phyloP scores from a whole-genome alignment of 2,797 vertebrate species.

The Pampus argenteus region DNA sequence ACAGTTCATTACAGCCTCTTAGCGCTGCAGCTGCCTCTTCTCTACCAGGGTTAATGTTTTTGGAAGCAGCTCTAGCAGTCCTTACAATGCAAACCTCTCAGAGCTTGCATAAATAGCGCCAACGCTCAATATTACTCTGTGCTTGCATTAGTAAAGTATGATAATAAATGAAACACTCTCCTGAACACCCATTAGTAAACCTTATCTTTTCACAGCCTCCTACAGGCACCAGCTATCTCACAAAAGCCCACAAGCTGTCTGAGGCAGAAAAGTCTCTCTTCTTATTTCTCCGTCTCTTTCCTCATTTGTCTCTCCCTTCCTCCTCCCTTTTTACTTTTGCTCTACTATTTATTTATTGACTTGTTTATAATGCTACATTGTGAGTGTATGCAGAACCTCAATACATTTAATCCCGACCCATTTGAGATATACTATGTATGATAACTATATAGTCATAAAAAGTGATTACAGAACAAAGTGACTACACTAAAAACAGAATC shows the following conservation, averaged over 20 bases:
- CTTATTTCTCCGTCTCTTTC: slow-evolving; percentile 46
- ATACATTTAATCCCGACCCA: neutral
- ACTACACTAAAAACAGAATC: neutral
- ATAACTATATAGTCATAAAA: neutral
- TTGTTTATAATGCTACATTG: slow-evolving; percentile 26
- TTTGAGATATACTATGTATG: neutral
- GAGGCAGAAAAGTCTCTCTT: slow-evolving; percentile 45
- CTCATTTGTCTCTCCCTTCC: slow-evolving; percentile 42
- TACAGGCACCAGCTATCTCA: slow-evolving; percentile 65
- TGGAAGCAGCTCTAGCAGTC: slow-evolving; percentile 47
- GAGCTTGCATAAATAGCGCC: slow-evolving; percentile 53
- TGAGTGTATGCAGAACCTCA: slow-evolving; percentile 5
- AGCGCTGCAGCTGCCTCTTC: slow-evolving; percentile 38
- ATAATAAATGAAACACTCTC: slow-evolving; percentile 72
- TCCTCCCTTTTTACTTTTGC: slow-evolving; percentile 35
- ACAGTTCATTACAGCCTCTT: slow-evolving; percentile 43
- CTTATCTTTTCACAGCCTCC: slow-evolving; percentile 76
- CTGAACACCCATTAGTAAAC: slow-evolving; percentile 80
- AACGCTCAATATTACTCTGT: slow-evolving; percentile 47
- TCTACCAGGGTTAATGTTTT: slow-evolving; percentile 40
- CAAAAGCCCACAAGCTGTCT: slow-evolving; percentile 64
- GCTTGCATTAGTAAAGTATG: slow-evolving; percentile 69
- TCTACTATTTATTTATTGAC: slow-evolving; percentile 50
- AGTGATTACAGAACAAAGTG: neutral
- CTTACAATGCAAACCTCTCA: slow-evolving; percentile 62